Conservation (phyloP, 2,113 vertebrate genomes). For the Atractosteus spatula region DNA sequence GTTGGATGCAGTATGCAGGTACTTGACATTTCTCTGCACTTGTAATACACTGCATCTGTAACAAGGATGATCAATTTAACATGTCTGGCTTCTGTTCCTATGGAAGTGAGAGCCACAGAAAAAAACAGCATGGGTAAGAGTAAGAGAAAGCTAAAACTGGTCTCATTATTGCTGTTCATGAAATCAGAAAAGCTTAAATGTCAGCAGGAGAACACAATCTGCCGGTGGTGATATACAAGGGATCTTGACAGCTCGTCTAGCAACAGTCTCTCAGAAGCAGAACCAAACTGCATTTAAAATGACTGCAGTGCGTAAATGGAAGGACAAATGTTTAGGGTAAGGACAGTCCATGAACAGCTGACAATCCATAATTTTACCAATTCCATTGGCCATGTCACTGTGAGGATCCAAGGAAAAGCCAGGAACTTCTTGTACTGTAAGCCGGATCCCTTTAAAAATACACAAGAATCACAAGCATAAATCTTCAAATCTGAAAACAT, state of each 20-base stretch:
- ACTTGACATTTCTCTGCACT: too few species aligned
- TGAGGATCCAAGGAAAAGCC: constrained; percentile 90
- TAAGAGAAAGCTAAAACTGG: background rate
- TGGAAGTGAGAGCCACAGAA: too few species aligned
- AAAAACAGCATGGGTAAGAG: background rate
- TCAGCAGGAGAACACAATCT: background rate
- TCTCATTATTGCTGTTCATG: background rate
- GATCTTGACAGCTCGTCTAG: background rate
- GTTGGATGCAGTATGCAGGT: too few species aligned
- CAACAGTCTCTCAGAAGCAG: background rate
- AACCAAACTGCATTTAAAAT: background rate
- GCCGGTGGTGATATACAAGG: background rate
- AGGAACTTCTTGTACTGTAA: constrained; percentile 89
- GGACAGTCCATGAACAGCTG: background rate
- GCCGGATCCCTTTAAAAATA: constrained; percentile 65
- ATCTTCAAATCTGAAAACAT: too few species aligned
- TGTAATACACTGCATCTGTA: too few species aligned
- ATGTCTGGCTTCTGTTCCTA: too few species aligned
- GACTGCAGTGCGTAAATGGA: too few species aligned
- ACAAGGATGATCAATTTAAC: too few species aligned
- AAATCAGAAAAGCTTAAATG: background rate
- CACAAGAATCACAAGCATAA: too few species aligned
- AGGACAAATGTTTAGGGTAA: background rate
- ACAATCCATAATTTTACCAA: constrained; percentile 55
- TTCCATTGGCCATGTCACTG: constrained; percentile 85